Base-by-base conservation (phyloP, 2,888 invertebrate species). In the Phyllotreta striolata region DNA sequence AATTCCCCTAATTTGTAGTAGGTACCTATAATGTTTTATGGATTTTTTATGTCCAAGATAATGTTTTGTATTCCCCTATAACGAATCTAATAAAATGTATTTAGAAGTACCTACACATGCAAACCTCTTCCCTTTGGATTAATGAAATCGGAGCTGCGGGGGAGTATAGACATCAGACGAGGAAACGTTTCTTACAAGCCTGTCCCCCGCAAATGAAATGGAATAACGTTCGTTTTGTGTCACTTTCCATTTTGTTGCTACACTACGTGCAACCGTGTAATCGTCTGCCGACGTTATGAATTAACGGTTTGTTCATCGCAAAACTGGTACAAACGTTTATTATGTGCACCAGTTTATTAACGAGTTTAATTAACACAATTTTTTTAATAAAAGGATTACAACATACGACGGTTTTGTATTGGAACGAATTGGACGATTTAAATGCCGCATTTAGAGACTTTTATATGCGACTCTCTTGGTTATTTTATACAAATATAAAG, bases 261-360 rank as follows among this genome's bases (percentile, higher is more conserved):
- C 46, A 44, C 14, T 8, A 12, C 12, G 13, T 8, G 46, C 12
- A 44, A 10, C 24, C 24, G 24, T 24, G 24, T 24, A 24, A 24
- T 24, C 24, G 24, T 24, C 24, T 24, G 24, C 24, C 24, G 24
- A 24, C 14, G 7, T 8, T 12, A 13, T 13, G 9, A 13, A 44
- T 44, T 44, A 12, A 12, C 46, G 9, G 46, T 44, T 44, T 44
- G 46, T 44, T 44, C 46, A 44, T 44, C 46, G 12, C 46, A 44
- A 44, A 44, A 44, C 46, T 44, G 46, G 46, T 44, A 44, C 46
- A 44, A 44, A 44, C 46, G 46, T 8, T 44, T 44, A 44, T 44
- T 44, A 44, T 44, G 10, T 12, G 46, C 46, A 44, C 46, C 14
- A 44, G 12, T 44, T 44, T 44, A 44, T 8, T 44, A 44, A 44